Base-by-base conservation (phyloP, 2,797 vertebrate species). In the Melanotaenia maccullochi region DNA sequence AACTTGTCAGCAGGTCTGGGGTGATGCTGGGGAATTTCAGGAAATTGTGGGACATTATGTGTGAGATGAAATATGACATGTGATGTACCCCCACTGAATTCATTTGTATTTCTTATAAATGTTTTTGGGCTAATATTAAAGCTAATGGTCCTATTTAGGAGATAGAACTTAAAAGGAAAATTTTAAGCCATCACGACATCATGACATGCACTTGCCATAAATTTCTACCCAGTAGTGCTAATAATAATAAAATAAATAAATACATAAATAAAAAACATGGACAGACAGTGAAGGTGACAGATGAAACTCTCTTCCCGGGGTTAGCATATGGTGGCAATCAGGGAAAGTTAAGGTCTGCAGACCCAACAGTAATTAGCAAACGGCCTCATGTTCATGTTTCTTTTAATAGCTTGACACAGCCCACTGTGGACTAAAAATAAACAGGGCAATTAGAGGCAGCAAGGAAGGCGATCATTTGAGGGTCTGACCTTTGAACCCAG, bases 391-490 rank as follows among this genome's bases (percentile, higher is more conserved):
- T 91, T 94, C 93, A 87, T 85, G 90, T 95, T 96, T 95, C 95
- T 95, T 95, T 95, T 96, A 97, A 97, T 94, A 96, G 95, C 93
- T 85, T 89, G 87, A 89, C 95, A 94, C 93, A 87, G 94, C 89
- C 78, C 85, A 86, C 91, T 90, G 92, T 93, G 93, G 94, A 96
- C 95, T 95, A 95, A 95, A 96, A 95, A 95, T 95, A 96, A 96
- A 95, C 90, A 94, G 73, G 84, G 84, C 91, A 95, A 94, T 95
- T 94, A 92, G 89, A 88, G 90, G 87, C 78, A 63, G 91, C 81
- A 75, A 92, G 90, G 91, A 92, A 91, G 91, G 85, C 86, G 87
- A 73, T 93, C 93, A 94, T 95, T 95, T 93, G 75, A 90, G 85
- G 91, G 72, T 85, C 79, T 83, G 87, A 94, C 90, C 94, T 94